Evolutionary conservation across 1,140 invertebrate genomes (phyloP).

Genomic region (Octopus bimaculoides): DNA sequence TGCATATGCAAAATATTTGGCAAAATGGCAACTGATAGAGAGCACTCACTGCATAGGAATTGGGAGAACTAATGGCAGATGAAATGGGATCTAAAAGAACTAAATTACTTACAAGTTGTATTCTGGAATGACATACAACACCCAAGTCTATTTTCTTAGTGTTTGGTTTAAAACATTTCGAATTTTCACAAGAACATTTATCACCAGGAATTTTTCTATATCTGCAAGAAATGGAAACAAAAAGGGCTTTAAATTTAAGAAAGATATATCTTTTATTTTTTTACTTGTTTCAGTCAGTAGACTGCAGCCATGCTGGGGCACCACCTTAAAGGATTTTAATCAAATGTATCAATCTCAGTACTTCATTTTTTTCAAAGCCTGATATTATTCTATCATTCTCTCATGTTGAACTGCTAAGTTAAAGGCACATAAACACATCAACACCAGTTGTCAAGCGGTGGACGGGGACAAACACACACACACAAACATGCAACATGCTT

Average conservation of each 20-base stretch:
- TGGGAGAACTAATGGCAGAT: not conserved
- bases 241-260: not conserved
- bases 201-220: slow-evolving; percentile 54
- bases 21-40: not conserved
- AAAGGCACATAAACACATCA: too few species aligned
- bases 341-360: not conserved
- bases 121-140: slow-evolving; percentile 24
- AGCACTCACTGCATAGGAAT: not conserved
- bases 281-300: not conserved
- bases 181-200: slow-evolving; percentile 36
- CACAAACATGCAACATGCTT: too few species aligned
- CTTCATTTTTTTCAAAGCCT: not conserved
- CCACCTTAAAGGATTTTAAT: not conserved
- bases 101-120: not conserved
- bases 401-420: too few species aligned
- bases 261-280: not conserved
- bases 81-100: not conserved
- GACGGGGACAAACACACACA: too few species aligned
- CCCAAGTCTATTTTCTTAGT: slow-evolving; percentile 33
- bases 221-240: slow-evolving; percentile 30
- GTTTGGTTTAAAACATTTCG: slow-evolving; percentile 23
- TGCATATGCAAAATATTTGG: not conserved
- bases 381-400: too few species aligned
- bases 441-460: too few species aligned
- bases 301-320: not conserved